Conservation (phyloP, 1,140 invertebrate species). For the Drosophila hydei region DNA sequence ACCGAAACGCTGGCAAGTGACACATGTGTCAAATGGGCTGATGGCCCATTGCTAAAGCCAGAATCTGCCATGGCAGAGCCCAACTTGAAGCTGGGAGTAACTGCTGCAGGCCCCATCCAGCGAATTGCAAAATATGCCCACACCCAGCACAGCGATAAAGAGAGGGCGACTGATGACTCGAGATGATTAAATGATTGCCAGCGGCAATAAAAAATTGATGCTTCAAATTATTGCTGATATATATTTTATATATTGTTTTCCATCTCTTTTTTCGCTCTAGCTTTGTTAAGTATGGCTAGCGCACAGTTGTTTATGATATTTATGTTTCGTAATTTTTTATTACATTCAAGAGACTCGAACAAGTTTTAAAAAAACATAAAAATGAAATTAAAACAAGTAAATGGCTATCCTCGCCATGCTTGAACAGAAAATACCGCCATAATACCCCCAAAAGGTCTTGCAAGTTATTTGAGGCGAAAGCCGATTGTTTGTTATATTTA, state of each 20-base stretch:
- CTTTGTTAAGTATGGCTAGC: neutral
- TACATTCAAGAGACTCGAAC: slow-evolving; percentile 11
- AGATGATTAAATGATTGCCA: slow-evolving; percentile 81
- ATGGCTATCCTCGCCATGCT: too few species aligned
- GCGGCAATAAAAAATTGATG: slow-evolving; percentile 75
- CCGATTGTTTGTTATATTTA: too few species aligned
- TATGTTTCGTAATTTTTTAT: slow-evolving; percentile 28
- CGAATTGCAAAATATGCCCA: slow-evolving; percentile 1
- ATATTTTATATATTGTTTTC: slow-evolving; percentile 3
- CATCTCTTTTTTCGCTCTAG: neutral
- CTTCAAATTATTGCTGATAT: slow-evolving; percentile 75
- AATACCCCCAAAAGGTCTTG: too few species aligned
- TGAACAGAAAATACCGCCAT: too few species aligned
- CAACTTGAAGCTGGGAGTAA: neutral
- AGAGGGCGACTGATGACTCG: slow-evolving; percentile 67
- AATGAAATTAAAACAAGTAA: neutral
- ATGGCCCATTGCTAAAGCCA: slow-evolving; percentile 39
- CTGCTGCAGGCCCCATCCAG: neutral
- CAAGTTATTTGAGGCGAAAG: too few species aligned
- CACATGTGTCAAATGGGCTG: slow-evolving; percentile 79
- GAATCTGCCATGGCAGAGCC: slow-evolving; percentile 45
- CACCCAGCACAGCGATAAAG: slow-evolving; percentile 14
- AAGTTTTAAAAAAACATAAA: slow-evolving; percentile 11
- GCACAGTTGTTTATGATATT: slow-evolving; percentile 42
- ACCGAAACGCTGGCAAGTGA: slow-evolving; percentile 74